Base-by-base conservation (phyloP, 1,140 invertebrate species). In the Trialeurodes vaporariorum region DNA sequence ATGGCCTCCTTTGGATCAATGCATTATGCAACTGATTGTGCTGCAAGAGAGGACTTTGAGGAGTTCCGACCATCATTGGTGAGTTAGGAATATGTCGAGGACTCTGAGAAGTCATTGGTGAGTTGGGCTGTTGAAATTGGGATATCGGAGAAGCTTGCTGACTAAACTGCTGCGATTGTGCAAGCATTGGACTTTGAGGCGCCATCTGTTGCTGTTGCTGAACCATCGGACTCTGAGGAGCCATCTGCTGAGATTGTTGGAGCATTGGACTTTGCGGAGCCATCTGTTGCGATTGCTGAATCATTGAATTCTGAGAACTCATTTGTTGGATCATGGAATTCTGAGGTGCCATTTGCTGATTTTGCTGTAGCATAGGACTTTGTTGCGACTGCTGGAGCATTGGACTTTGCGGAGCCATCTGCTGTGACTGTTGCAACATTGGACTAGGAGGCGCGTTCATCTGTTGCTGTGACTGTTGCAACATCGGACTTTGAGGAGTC, bases 401-500 rank as follows among this genome's bases (percentile, higher is more conserved):
- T 5, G 34, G 34, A 17, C 34, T 49, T 5, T 49, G 34, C 5
- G 34, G 34, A 49, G 34, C 17, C 34, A 49, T 49, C 34, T 49
- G 34, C 22, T 67, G 66, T 1, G 63, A 66, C 12, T 69, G 70
- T 40, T 60, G 67, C 59, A 67, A 34, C 60, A 69, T 67, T 9
- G 70, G 70, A 49, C 68, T 67, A 0, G 63, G 70, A 63, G 71
- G 71, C 9, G 64, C 49, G 27, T 49, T 27, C 22, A 58, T 24
- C n/a, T 17, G 2, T 23, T 62, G 59, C 23, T 65, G 60, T 27
- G 70, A 68, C n/a, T 24, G 27, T 9, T 83, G 83, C 17, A 84
- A 76, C 70, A 82, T 81, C 1, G 86, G 85, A 71, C 85, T 87
- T 25, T 86, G 79, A 2, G 85, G 81, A 40, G 71, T 71, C 72